phyloP scores from a whole-genome alignment of 2,888 invertebrate genomes.

The Subacronicta megacephala region DNA sequence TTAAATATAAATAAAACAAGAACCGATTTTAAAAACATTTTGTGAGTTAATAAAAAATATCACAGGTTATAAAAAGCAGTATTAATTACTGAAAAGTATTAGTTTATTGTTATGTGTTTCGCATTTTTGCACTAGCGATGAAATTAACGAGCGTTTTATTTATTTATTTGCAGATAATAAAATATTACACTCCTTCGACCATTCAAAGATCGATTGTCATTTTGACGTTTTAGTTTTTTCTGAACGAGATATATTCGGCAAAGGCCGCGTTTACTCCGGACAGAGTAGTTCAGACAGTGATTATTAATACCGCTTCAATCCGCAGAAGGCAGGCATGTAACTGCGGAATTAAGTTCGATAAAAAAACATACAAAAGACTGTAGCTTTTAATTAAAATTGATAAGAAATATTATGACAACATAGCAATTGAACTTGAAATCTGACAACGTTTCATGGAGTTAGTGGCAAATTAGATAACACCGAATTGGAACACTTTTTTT shows the following conservation, averaged over 20 bases:
- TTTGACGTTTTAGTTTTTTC: conserved; percentile 50
- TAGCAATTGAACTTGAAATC: conserved; percentile 57
- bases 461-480: conserved; percentile 44
- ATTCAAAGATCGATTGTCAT: conserved; percentile 56
- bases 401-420: conserved; percentile 51
- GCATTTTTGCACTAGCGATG: conserved; percentile 20
- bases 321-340: conserved; percentile 38
- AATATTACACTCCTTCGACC: conserved; percentile 12
- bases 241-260: conserved; percentile 18
- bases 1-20: conserved; percentile 59
- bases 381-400: conserved; percentile 46
- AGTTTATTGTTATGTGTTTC: conserved; percentile 6
- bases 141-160: conserved; percentile 7
- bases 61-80: conserved; percentile 66
- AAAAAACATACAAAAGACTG: conserved; percentile 34
- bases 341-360: conserved; percentile 60
- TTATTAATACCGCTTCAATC: conserved; percentile 31
- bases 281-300: conserved; percentile 16
- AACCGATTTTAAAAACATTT: conserved; percentile 68
- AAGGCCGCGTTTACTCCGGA: conserved; percentile 31
- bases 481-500: conserved; percentile 11
- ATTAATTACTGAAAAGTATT: conserved; percentile 7
- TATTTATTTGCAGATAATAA: conserved; percentile 1
- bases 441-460: conserved; percentile 39
- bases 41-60: conserved; percentile 60